These are phyloP conservation scores for Anoncus sp. DNA, from an alignment of 2,888 invertebrate species.

Conservation along the genomic window DNA sequence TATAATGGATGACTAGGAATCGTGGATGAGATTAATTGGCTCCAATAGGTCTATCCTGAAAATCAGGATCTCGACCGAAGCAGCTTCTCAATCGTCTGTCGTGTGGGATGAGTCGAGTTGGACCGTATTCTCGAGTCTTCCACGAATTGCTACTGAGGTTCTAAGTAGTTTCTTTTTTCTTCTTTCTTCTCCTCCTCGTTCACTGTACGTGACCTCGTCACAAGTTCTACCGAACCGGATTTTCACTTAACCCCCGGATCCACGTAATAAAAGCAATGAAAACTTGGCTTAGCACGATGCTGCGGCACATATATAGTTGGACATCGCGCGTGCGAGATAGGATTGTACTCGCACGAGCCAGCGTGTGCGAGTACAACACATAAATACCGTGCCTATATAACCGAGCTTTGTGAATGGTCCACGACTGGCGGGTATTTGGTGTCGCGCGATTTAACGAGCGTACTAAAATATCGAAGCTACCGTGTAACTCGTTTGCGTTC, in stretches of 20 bases:
- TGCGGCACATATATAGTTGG: slow-evolving; percentile 10
- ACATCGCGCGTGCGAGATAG: slow-evolving; percentile 44
- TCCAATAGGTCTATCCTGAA: slow-evolving; percentile 64
- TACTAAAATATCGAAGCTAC: slow-evolving; percentile 67
- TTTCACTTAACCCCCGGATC: slow-evolving; percentile 48
- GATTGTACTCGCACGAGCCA: slow-evolving; percentile 45
- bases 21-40: slow-evolving; percentile 64
- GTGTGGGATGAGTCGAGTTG: slow-evolving; percentile 4
- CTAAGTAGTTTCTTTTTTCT: slow-evolving; percentile 35
- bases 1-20: slow-evolving; percentile 57
- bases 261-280: slow-evolving; percentile 48
- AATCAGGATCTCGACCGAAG: slow-evolving; percentile 36
- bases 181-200: background rate
- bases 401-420: slow-evolving; percentile 35
- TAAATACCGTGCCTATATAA: slow-evolving; percentile 6
- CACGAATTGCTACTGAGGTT: slow-evolving; percentile 17
- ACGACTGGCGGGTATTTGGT: slow-evolving; percentile 55
- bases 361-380: slow-evolving; percentile 40
- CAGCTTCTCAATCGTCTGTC: slow-evolving; percentile 3
- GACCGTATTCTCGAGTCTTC: slow-evolving; percentile 7
- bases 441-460: slow-evolving; percentile 66
- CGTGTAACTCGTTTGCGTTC: slow-evolving; percentile 63
- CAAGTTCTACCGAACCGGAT: slow-evolving; percentile 55
- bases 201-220: slow-evolving; percentile 32
- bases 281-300: slow-evolving; percentile 40